Evolutionary conservation across 2,888 invertebrate genomes (phyloP), one percentile per base, ranked within the genome.

Genomic region (Eupithecia vulgata): DNA sequence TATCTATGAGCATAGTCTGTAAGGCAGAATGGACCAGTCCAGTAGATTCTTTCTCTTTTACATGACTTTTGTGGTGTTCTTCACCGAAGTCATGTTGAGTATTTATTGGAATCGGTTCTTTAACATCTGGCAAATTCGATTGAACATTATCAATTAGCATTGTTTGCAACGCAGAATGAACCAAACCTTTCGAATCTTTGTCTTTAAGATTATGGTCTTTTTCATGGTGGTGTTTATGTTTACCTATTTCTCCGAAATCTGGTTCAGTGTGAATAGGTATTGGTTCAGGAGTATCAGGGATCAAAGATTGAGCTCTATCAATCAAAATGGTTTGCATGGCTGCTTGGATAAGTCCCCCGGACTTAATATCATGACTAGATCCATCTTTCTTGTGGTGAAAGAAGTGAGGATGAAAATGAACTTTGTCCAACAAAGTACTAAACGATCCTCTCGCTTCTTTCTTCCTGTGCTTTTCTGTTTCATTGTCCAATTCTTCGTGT

Each of bases 291-390:
- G 91, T 85, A 57, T 83, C 81, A 42, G 91, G 90, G 30, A 92
- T 84, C 64, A 91, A 78, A 15, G 89, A 85, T 66, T 91, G 94
- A 2, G 95, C 93, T 82, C 91, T 94, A 78, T 95, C 95, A 83
- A 95, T 91, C 7, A 95, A 85, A 75, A 95, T 95, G 25, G 95
- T 95, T 80, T 93, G 92, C 88, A 95, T 92, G 15, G 95, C 95
- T 4, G 94, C 93, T 59, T 91, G 91, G 70, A 95, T 79, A 48
- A 95, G 82, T 0, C 93, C 91, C 0, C 87, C 85, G 1, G 88
- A 85, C 79, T 88, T 89, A 2, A 81, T 37, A 76, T 83, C 84
- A 68, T 72, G 75, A 45, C 71, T 71, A 34, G 73, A 69, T n/a
- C 52, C 71, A 21, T 76, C 72, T 70, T 71, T 74, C 21, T 72